A percentile compares a stretch with the other conserved stretches of the same genome.
phyloP scores from a whole-genome alignment of 2,888 invertebrate genomes.

The Thecophora atra region DNA sequence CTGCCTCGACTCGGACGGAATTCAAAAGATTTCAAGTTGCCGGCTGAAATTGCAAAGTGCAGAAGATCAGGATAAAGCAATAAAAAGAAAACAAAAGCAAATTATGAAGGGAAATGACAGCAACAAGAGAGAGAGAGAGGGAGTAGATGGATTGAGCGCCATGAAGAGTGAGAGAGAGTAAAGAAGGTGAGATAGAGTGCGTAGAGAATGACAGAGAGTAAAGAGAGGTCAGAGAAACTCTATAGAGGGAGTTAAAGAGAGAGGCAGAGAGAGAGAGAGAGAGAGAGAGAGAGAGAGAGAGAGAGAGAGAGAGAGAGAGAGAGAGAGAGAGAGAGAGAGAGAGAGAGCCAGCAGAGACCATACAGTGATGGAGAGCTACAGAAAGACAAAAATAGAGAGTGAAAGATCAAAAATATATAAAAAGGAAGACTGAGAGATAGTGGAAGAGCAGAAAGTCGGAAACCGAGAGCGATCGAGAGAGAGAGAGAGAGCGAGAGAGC shows the following conservation, averaged over 20 bases:
- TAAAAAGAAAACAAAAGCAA: not conserved
- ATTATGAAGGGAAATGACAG: not conserved
- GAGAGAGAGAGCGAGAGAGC: too few relatives aligned
- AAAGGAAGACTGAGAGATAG: not conserved
- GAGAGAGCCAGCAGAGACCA: too few relatives aligned
- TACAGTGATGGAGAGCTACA: too few relatives aligned
- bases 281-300: not conserved
- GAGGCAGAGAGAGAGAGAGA: not conserved
- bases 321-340: too few relatives aligned
- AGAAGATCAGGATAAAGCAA: not conserved
- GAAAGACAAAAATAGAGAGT: not conserved
- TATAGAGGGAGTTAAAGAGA: not conserved
- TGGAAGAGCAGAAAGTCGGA: not conserved
- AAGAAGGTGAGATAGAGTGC: too few relatives aligned
- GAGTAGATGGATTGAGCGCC: too few relatives aligned
- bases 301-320: not conserved
- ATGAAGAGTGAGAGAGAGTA: not conserved
- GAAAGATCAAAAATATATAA: not conserved
- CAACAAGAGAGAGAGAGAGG: not conserved
- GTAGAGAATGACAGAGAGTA: too few relatives aligned
- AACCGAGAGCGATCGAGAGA: too few relatives aligned
- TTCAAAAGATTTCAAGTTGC: slow-evolving; percentile 31
- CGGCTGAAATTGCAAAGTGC: not conserved
- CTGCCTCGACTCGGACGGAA: slow-evolving; percentile 27
- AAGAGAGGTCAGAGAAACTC: too few relatives aligned